Percentiles rank a stretch among this genome's conserved stretches.
These are phyloP conservation scores for Acrobasis repandana DNA, from an alignment of 2,888 invertebrate species.

Conservation along the genomic window DNA sequence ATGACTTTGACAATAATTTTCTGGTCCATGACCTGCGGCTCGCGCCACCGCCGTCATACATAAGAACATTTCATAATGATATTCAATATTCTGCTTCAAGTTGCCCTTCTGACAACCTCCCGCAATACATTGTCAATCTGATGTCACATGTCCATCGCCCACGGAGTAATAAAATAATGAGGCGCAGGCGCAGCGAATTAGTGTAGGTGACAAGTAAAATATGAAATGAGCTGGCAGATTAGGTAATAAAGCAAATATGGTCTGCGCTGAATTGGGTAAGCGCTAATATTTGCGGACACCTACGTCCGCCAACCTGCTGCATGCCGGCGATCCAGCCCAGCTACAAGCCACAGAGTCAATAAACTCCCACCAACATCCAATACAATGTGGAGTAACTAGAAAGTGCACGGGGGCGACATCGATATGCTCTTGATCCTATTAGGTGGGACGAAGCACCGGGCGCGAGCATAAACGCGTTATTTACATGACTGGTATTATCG, in stretches of 20 bases:
- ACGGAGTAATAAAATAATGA: conserved; percentile 25
- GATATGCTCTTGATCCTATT: conserved; percentile 29
- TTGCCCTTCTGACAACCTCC: conserved; percentile 48
- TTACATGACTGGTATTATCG: conserved; percentile 7
- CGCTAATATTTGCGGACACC: conserved; percentile 79
- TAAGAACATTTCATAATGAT: not conserved
- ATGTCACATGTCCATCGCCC: conserved; percentile 35
- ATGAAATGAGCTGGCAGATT: conserved; percentile 53
- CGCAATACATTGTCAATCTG: conserved; percentile 53
- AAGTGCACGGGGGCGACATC: conserved; percentile 36
- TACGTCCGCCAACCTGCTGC: conserved; percentile 74
- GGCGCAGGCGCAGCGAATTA: conserved; percentile 30
- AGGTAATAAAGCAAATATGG: conserved; percentile 69
- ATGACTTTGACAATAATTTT: not conserved
- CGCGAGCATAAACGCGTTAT: conserved; percentile 14
- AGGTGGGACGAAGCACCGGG: conserved; percentile 23
- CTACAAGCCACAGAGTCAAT: conserved; percentile 55
- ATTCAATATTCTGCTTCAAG: conserved; percentile 39
- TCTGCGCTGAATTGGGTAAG: conserved; percentile 66
- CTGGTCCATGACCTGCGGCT: conserved; percentile 1
- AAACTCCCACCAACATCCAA: conserved; percentile 58
- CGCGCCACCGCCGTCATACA: not conserved
- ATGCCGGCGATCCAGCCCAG: conserved; percentile 40
- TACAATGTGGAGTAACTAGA: conserved; percentile 43
- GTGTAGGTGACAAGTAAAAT: conserved; percentile 54